These are phyloP conservation scores for Hypothenemus hampei DNA, from an alignment of 1,140 invertebrate species.

Conservation along the genomic window DNA sequence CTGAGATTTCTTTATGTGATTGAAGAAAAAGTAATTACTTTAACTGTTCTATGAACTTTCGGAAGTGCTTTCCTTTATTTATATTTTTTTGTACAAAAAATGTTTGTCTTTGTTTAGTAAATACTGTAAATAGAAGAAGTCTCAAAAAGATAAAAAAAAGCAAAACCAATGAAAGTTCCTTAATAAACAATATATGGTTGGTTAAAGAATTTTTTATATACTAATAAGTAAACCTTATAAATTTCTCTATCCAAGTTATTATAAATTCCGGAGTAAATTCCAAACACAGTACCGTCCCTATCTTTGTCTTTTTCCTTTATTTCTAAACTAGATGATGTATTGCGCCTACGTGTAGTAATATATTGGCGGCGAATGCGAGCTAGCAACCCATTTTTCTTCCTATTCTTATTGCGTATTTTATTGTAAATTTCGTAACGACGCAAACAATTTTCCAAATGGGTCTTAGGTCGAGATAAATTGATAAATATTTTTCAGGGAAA, in stretches of 20 bases:
- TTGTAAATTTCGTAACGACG: conserved; percentile 19
- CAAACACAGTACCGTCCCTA: conserved; percentile 7
- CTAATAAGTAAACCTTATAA: conserved; percentile 16
- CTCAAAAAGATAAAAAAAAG: too few relatives aligned
- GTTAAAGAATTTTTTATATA: conserved; percentile 14
- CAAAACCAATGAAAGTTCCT: too few relatives aligned
- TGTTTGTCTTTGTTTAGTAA: too few relatives aligned
- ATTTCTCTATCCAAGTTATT: conserved; percentile 18
- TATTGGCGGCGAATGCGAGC: conserved; percentile 8
- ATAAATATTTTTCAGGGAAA: conserved; percentile 9
- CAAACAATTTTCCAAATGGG: conserved; percentile 16
- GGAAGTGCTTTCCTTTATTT: too few relatives aligned
- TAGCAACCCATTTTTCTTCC: conserved; percentile 11
- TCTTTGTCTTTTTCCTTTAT: conserved; percentile 12
- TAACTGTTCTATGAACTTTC: too few relatives aligned
- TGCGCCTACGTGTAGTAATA: conserved; percentile 21
- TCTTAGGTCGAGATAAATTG: conserved; percentile 6
- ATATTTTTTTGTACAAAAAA: too few relatives aligned
- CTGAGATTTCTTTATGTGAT: too few relatives aligned
- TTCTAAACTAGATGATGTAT: conserved; percentile 21
- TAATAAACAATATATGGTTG: too few relatives aligned
- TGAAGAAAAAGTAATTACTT: too few relatives aligned
- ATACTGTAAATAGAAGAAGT: too few relatives aligned
- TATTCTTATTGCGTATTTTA: conserved; percentile 19
- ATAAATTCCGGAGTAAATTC: conserved; percentile 23